Evolutionary conservation across 2,888 invertebrate genomes (phyloP).

Genomic region (Synanthedon myopaeformis): DNA sequence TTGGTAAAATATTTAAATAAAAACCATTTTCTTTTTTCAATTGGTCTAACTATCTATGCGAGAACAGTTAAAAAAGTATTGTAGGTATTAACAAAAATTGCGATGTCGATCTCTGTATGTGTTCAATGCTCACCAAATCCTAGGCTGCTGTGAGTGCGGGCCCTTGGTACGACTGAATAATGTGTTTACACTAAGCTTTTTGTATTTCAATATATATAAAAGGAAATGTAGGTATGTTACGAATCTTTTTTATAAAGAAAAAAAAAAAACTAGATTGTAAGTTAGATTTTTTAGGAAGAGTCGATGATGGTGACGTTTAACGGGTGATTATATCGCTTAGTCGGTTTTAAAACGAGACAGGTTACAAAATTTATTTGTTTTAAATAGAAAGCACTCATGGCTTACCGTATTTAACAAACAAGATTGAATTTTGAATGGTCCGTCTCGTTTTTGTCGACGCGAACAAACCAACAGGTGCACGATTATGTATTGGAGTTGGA

Average conservation of each 20-base stretch:
- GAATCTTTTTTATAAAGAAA: constrained; percentile 34
- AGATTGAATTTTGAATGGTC: background rate
- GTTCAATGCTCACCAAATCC: background rate
- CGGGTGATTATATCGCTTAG: background rate
- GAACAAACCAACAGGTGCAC: constrained; percentile 2
- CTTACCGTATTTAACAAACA: too few species aligned
- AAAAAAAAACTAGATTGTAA: constrained; percentile 28
- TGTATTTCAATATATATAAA: constrained; percentile 19
- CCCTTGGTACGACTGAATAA: constrained; percentile 41
- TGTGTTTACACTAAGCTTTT: constrained; percentile 42
- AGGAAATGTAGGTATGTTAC: constrained; percentile 32
- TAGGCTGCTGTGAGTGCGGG: constrained; percentile 21
- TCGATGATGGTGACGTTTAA: constrained; percentile 4
- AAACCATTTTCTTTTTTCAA: too few species aligned
- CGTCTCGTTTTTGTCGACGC: constrained; percentile 4
- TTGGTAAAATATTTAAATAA: too few species aligned
- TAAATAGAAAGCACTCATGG: too few species aligned
- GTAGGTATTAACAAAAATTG: too few species aligned
- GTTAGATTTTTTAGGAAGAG: constrained; percentile 19
- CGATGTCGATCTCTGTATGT: too few species aligned
- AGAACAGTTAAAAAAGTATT: too few species aligned
- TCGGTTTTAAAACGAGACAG: too few species aligned
- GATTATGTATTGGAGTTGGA: background rate
- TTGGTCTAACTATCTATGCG: too few species aligned
- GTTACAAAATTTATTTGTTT: too few species aligned